Base-by-base conservation (phyloP, 2,888 invertebrate genomes). In the Tribolium freemani region DNA sequence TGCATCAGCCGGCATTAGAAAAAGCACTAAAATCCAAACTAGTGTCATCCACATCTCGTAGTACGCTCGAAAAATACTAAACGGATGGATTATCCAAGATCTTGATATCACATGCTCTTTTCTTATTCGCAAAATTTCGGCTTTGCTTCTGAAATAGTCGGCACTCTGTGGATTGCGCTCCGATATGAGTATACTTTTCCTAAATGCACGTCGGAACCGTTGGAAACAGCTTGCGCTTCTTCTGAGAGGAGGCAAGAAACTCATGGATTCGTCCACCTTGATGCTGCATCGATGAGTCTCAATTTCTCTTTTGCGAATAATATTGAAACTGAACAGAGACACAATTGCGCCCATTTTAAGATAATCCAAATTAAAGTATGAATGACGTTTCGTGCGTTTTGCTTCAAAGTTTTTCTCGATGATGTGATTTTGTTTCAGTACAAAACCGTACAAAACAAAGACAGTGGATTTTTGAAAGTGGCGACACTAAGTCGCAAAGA, bases 81-180 rank as follows among this genome's bases (percentile, higher is more conserved):
- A 74, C 5, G 80, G 80, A 66, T 80, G 80, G 16, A 79, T 76
- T 1, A 76, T 69, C 16, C 54, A 75, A 0, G 54, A 13, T 9
- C 63, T 20, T 4, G 45, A 31, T 4, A 46, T 11, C 2, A 75
- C 48, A 10, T 80, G 80, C 1, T 79, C 66, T 38, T 72, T 26
- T 48, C 75, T 72, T 48, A 77, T 76, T 1, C 69, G 46, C 8
- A 60, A 67, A 6, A 80, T 61, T 5, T 76, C 73, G 6, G 67
- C 69, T 51, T 75, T 70, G 31, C 78, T 80, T 69, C 73, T 72
- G 64, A 77, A 80, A 53, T 57, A 67, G n/a, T 67, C 60, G 13
- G 16, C n/a, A 30, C 67, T 71, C 38, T 54, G 66, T 1, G 71
- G 71, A 44, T 67, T 67, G 20, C 44, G 16, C 31, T 66, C 71